These are phyloP conservation scores for Rhineura floridana DNA, from an alignment of 2,113 vertebrate species.

Conservation along the genomic window DNA sequence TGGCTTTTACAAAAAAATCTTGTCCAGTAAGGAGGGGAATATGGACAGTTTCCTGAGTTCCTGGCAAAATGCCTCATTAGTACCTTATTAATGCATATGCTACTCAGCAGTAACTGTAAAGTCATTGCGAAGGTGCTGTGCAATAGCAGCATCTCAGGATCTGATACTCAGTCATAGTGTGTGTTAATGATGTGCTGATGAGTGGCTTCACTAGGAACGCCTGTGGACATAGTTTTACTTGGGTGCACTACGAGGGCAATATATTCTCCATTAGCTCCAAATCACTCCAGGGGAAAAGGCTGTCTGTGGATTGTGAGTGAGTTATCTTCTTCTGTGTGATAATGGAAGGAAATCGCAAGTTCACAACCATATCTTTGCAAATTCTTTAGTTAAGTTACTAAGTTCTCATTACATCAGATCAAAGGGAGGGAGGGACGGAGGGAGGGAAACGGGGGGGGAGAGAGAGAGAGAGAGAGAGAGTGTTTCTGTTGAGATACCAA, in stretches of 20 bases:
- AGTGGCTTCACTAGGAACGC: constrained; percentile 16
- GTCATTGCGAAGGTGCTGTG: not conserved
- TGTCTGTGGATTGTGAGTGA: not conserved
- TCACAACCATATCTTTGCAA: not conserved
- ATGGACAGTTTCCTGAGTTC: not conserved
- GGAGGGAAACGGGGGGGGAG: too few relatives aligned
- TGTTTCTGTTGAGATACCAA: not conserved
- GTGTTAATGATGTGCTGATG: constrained; percentile 30
- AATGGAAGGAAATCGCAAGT: constrained; percentile 10
- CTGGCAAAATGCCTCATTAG: constrained; percentile 12
- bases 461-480: not conserved
- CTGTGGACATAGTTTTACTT: constrained; percentile 20
- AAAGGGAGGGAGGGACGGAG: not conserved
- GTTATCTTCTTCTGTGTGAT: not conserved
- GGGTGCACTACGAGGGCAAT: constrained; percentile 9
- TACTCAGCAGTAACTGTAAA: constrained; percentile 8
- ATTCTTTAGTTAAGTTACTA: not conserved
- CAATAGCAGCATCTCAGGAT: constrained; percentile 4
- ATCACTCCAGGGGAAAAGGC: constrained; percentile 1
- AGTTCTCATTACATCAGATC: not conserved
- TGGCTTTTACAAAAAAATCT: not conserved
- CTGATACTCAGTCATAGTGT: constrained; percentile 1
- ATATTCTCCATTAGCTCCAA: constrained; percentile 11
- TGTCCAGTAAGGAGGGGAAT: not conserved
- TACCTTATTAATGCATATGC: constrained; percentile 24